Evolutionary conservation across 1,140 invertebrate genomes (phyloP).

Genomic region (Geopemphigus sp.): DNA sequence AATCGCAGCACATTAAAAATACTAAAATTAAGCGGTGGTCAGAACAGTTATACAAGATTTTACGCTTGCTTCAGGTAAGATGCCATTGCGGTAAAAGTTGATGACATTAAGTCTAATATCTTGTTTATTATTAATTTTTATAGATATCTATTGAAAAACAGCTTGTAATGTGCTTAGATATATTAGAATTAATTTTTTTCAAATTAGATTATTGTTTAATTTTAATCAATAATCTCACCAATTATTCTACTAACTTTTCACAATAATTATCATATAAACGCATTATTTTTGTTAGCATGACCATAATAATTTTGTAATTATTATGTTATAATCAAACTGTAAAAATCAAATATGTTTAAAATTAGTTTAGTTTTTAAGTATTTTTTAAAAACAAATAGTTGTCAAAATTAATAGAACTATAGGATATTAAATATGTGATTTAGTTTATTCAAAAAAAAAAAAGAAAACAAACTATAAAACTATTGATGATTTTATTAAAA

Average conservation of each 20-base stretch:
- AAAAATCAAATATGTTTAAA: slow-evolving; percentile 38
- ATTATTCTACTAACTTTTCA: slow-evolving; percentile 33
- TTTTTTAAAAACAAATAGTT: slow-evolving; percentile 12
- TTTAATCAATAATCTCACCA: slow-evolving; percentile 1
- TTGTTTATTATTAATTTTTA: slow-evolving; percentile 22
- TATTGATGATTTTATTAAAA: not conserved
- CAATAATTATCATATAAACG: slow-evolving; percentile 9
- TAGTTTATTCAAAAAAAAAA: not conserved
- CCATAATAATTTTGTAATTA: slow-evolving; percentile 37
- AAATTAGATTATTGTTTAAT: slow-evolving; percentile 30
- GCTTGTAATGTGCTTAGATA: slow-evolving; percentile 47
- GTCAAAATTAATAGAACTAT: not conserved
- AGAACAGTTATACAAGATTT: slow-evolving; percentile 42
- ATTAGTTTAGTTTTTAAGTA: slow-evolving; percentile 15
- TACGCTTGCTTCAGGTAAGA: slow-evolving; percentile 36
- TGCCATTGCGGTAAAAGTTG: slow-evolving; percentile 17
- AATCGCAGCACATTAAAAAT: slow-evolving; percentile 45
- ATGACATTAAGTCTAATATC: slow-evolving; percentile 25
- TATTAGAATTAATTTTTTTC: slow-evolving; percentile 14
- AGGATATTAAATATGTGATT: not conserved
- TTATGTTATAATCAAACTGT: slow-evolving; percentile 20
- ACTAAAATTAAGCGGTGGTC: slow-evolving; percentile 45
- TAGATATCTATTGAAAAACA: slow-evolving; percentile 1
- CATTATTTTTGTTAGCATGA: slow-evolving; percentile 41
- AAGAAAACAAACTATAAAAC: not conserved